Evolutionary conservation across 2,888 invertebrate genomes (phyloP), one percentile per base, ranked within the genome.

Genomic region (Eremobia ochroleuca): DNA sequence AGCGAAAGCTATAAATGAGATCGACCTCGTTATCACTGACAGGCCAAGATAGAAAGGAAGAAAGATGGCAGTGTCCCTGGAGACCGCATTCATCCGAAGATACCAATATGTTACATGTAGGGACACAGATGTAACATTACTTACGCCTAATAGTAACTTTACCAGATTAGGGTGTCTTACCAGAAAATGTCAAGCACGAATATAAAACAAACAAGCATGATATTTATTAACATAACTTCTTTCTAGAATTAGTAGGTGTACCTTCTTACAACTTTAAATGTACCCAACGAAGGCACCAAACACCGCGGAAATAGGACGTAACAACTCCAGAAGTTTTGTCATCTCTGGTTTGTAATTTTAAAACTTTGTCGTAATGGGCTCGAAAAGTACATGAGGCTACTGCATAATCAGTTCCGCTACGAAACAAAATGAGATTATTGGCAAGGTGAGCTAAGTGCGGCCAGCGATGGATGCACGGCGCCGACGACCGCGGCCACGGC

Each of bases 401-500:
- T 88, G 92, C 91, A 91, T 91, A 92, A 91, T 91, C 90, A 92
- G 93, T 92, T 94, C 93, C 94, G 93, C 92, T 92, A 93, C 92
- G 93, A 93, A 91, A 92, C 93, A 92, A 94, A 87, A 94, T 94
- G 91, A 93, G 93, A 93, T 94, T 95, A 95, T 94, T 94, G 94
- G 93, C 93, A 94, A 95, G 95, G 95, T 94, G 93, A 95, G 94
- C 93, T 93, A 93, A 94, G 92, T 92, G 90, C 91, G 92, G 92
- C 92, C 83, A 77, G 82, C 93, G 93, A 92, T 93, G 93, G 93
- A 93, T 93, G 94, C 92, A 92, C 92, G 91, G 91, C 92, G 92
- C 89, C 92, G 92, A 89, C 92, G 92, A 90, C 92, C 90, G 89
- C 88, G 86, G 88, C 86, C 86, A 86, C 88, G 81, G 91, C 91